These are phyloP conservation scores for Dromas ardeola DNA, from an alignment of 2,113 vertebrate species.

Conservation along the genomic window DNA sequence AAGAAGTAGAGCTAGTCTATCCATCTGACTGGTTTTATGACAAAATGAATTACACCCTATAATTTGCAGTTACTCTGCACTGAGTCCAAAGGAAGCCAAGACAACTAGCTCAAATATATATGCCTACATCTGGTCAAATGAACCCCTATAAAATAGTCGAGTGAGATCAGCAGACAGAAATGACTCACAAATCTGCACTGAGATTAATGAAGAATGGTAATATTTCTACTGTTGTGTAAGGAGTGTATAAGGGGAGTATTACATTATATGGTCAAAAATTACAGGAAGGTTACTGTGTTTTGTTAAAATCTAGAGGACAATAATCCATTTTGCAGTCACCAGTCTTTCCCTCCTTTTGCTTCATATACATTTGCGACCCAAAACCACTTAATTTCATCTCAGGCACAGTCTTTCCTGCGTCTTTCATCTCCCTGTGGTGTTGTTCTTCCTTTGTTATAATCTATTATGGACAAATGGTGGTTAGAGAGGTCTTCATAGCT, in stretches of 20 bases:
- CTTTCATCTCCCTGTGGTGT: background rate
- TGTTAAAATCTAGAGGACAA: constrained; percentile 28
- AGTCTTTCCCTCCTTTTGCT: background rate
- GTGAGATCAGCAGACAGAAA: background rate
- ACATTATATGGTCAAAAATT: background rate
- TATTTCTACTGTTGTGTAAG: background rate
- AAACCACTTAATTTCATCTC: background rate
- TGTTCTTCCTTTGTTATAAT: constrained; percentile 8
- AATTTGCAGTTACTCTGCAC: background rate
- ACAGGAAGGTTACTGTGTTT: background rate
- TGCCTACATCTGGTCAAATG: background rate
- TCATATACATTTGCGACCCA: background rate
- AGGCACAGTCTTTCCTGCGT: background rate
- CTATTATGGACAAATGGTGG: background rate
- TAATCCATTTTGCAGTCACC: background rate
- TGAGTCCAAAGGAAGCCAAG: background rate
- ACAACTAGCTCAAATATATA: background rate
- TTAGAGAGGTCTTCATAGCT: background rate
- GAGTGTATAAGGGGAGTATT: background rate
- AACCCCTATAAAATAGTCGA: background rate
- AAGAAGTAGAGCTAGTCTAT: background rate
- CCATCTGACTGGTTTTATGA: background rate
- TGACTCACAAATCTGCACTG: background rate
- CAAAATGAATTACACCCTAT: background rate
- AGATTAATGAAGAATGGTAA: background rate